Evolutionary conservation across 2,888 invertebrate genomes (phyloP), one percentile per base, ranked within the genome.

Genomic region (Eulithis testata): DNA sequence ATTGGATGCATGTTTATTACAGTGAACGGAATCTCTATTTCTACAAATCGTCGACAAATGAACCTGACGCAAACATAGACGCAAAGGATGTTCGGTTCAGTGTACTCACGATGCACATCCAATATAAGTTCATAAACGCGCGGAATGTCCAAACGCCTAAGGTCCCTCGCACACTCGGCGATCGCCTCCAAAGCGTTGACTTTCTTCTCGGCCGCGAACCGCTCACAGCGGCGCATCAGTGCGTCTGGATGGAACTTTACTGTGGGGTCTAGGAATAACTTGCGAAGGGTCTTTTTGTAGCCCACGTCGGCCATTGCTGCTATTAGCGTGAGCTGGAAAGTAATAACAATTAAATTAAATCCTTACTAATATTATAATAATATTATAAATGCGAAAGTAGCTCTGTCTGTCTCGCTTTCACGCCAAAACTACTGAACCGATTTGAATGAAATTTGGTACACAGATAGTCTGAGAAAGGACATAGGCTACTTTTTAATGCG

Each of bases 271-370:
- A 91, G 78, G 62, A 95, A 77, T 45, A 93, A 73, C 68, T 93
- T 93, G 62, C 90, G 88, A 0, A 95, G 81, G 0, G 91, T 88
- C 72, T 92, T 93, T 73, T 86, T 89, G 77, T 90, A 89, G 4
- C 94, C 94, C 0, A 92, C 91, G 64, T 94, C 94, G 0, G 94
- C 94, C 69, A 94, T 73, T 0, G 94, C 94, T 0, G 91, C 83
- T 77, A 94, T 88, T 56, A 94, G 77, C 0, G 92, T 88, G 0
- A 93, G 71, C 88, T 94, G 85, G 2, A 80, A 63, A 49, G n/a
- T 50, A 21, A 8, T 37, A 21, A 21, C 2, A 21, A 21, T 21
- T 21, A 21, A 21, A 21, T n/a, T n/a, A n/a, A n/a, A n/a, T n/a
- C n/a, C n/a, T n/a, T n/a, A n/a, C n/a, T n/a, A n/a, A n/a, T n/a